These are phyloP conservation scores for Clarias platycephalus DNA, from an alignment of 2,797 vertebrate genomes.

Conservation along the genomic window DNA sequence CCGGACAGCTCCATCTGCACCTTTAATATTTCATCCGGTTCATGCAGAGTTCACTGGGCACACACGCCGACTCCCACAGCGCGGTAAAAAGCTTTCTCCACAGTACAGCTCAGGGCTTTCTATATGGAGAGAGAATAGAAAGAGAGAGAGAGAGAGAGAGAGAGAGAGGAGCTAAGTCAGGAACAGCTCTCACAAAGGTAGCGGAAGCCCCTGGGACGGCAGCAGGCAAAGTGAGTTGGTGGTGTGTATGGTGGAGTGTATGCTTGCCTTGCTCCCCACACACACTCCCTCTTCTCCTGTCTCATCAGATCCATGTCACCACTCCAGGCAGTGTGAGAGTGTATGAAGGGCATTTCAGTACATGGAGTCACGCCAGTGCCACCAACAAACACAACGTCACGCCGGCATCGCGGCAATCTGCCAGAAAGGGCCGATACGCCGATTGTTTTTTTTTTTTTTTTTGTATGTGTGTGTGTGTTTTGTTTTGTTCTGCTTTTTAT, in stretches of 20 bases:
- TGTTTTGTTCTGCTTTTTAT: constrained; percentile 14
- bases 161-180: constrained; percentile 74
- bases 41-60: constrained; percentile 91
- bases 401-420: constrained; percentile 47
- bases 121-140: constrained; percentile 84
- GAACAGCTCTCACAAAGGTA: constrained; percentile 79
- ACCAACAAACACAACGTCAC: constrained; percentile 59
- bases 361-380: constrained; percentile 35
- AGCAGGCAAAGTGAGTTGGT: constrained; percentile 59
- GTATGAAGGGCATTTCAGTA: constrained; percentile 61
- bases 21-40: constrained; percentile 99
- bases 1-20: constrained; percentile 98
- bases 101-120: constrained; percentile 79
- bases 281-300: constrained; percentile 80
- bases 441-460: constrained; percentile 28
- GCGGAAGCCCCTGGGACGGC: constrained; percentile 84
- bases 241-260: constrained; percentile 62
- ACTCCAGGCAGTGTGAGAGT: constrained; percentile 79
- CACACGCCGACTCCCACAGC: constrained; percentile 65
- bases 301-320: constrained; percentile 98
- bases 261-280: constrained; percentile 58
- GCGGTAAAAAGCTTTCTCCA: constrained; percentile 85
- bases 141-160: constrained; percentile 87
- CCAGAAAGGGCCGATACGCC: constrained; percentile 42
- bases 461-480: constrained; percentile 7